Percentiles rank a stretch among this genome's conserved stretches.
Evolutionary conservation across 2,888 invertebrate species (phyloP).

Genomic region (Andrena minutula): DNA sequence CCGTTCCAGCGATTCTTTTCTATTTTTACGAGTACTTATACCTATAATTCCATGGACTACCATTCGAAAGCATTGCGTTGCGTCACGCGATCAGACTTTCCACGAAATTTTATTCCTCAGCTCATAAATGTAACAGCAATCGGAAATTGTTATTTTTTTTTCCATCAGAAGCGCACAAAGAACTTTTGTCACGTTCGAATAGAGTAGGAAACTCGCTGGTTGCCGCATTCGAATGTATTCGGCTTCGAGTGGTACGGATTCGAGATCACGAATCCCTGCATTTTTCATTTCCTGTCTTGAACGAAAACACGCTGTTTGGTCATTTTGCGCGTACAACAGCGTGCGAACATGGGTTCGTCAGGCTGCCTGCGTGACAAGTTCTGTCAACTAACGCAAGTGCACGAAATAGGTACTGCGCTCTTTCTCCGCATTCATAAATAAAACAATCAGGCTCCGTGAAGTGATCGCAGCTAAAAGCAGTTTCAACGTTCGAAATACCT

Average conservation of each 20-base stretch:
- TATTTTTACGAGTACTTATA: too few relatives aligned
- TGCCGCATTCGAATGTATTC: background rate
- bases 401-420: too few relatives aligned
- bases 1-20: too few relatives aligned
- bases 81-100: background rate
- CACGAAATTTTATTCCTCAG: background rate
- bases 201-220: background rate
- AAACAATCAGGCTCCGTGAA: too few relatives aligned
- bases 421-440: too few relatives aligned
- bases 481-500: too few relatives aligned
- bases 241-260: background rate
- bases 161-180: background rate
- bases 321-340: background rate
- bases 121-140: background rate
- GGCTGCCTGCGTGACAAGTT: too few relatives aligned
- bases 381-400: too few relatives aligned
- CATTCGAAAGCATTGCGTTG: background rate
- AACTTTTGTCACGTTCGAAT: background rate
- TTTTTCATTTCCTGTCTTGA: background rate
- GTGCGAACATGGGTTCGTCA: background rate
- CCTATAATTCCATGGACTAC: too few relatives aligned
- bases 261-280: background rate
- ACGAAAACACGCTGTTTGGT: background rate
- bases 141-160: too few relatives aligned
- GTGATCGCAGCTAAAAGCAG: too few relatives aligned